These are phyloP conservation scores for Suillia variegata DNA, from an alignment of 2,888 invertebrate species.

Conservation along the genomic window DNA sequence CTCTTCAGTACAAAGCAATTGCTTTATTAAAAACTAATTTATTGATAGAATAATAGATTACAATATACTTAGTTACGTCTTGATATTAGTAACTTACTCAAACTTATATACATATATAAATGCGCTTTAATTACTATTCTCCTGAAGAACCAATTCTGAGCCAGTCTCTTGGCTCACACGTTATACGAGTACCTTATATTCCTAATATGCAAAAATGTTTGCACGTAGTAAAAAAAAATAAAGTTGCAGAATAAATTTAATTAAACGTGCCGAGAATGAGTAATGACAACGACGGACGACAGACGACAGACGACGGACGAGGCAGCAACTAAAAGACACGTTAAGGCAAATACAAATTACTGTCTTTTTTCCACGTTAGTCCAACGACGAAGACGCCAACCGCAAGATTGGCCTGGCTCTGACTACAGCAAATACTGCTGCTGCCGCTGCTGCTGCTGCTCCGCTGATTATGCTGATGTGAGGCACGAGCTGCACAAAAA, in stretches of 20 bases:
- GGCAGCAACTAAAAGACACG: not conserved
- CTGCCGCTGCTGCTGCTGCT: not conserved
- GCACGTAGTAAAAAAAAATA: slow-evolving; percentile 4
- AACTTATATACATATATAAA: no score
- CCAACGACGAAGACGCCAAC: not conserved
- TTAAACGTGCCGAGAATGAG: slow-evolving; percentile 13
- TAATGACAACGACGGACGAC: not conserved
- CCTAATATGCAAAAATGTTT: no score
- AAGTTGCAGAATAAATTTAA: slow-evolving; percentile 12
- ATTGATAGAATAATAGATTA: no score
- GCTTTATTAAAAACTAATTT: no score
- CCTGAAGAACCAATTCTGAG: no score
- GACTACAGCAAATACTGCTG: not conserved
- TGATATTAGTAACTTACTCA: no score
- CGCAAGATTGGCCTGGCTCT: no score
- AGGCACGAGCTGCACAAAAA: no score
- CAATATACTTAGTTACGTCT: no score
- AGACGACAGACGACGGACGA: not conserved
- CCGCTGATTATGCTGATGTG: not conserved
- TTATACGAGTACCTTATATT: no score
- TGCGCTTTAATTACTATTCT: no score
- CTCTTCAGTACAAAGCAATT: no score
- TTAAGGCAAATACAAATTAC: slow-evolving; percentile 6
- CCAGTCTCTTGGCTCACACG: not conserved
- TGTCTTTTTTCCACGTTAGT: not conserved